Base-by-base conservation (phyloP, 1,140 invertebrate species). In the Calephelis nemesis region DNA sequence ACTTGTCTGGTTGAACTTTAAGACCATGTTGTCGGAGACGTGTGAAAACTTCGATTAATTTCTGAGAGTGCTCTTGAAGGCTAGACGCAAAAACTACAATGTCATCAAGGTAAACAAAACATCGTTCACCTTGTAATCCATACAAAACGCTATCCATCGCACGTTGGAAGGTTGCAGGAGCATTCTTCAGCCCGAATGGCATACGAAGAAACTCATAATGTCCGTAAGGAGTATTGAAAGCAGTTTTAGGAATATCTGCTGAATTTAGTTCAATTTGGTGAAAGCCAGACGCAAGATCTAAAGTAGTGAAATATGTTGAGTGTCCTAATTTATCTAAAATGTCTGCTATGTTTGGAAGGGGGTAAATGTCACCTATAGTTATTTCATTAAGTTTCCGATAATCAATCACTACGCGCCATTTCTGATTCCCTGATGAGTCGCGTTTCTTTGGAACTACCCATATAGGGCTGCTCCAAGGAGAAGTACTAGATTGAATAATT, bases 321-420 rank as follows among this genome's bases (percentile, higher is more conserved):
- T 76, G 74, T 52, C 81, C 80, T 72, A 85, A 66, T 70, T 79
- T 74, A 40, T 84, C 81, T 39, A 87, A 62, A 13, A 85, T 82
- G 54, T 78, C 74, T 0, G 87, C 86, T 6, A 93, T 93, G n/a
- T 88, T 79, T 6, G 93, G 93, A 13, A 94, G 70, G 5, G 93
- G 93, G 75, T 86, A 94, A n/a, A 74, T 74, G 68, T 94, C 93
- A 8, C 72, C 72, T 45, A 82, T 58, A 10, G 85, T 87, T 4
- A 86, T 68, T 7, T 39, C 54, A 58, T 58, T 58, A 39, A 58
- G 10, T 7, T 58, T 58, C 9, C 88, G 68, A 71, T 83, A 91
- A 67, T 90, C 85, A 30, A 90, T 79, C 1, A 90, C 83, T 7
- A 91, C 58, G 47, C 88, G 63, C 79, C 76, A 90, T 77, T 90